These are phyloP conservation scores for Drosophila asahinai DNA, from an alignment of 1,140 invertebrate genomes.

Conservation along the genomic window DNA sequence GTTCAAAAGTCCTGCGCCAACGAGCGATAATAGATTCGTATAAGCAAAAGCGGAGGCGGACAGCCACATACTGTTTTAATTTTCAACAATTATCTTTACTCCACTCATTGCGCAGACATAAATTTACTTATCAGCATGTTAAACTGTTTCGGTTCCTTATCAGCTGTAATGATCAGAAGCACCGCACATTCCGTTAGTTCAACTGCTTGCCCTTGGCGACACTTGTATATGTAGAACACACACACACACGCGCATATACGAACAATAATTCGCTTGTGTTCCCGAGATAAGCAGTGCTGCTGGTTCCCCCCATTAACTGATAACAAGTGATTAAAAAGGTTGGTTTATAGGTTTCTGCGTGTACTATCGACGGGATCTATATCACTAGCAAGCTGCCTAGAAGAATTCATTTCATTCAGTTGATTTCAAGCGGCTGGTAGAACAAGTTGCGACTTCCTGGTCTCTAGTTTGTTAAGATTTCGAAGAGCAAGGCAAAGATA, in stretches of 20 bases:
- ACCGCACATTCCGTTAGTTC: constrained; percentile 16
- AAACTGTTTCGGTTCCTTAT: constrained; percentile 19
- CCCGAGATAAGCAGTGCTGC: constrained; percentile 25
- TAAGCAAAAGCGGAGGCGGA: not conserved
- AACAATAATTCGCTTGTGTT: constrained; percentile 6
- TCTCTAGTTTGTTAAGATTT: constrained; percentile 16
- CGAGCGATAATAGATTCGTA: not conserved
- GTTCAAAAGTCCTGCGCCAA: constrained; percentile 7
- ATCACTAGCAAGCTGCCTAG: constrained; percentile 18
- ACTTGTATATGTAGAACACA: not conserved
- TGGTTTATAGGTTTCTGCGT: constrained; percentile 33
- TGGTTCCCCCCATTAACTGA: constrained; percentile 40
- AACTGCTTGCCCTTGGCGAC: constrained; percentile 25
- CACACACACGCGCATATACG: not conserved
- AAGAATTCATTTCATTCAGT: constrained; percentile 54
- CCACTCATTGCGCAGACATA: not conserved
- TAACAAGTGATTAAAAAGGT: constrained; percentile 50
- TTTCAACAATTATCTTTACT: constrained; percentile 8
- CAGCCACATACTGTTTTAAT: not conserved
- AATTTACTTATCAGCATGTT: constrained; percentile 28
- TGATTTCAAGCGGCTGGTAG: constrained; percentile 26
- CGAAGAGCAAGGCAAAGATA: not conserved
- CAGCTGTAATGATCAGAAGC: constrained; percentile 26
- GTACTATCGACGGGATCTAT: constrained; percentile 32
- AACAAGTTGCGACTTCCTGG: constrained; percentile 33